A percentile compares a stretch with the other conserved stretches of the same genome.
These are phyloP conservation scores for Conus ventricosus DNA, from an alignment of 1,140 invertebrate species.

Conservation along the genomic window DNA sequence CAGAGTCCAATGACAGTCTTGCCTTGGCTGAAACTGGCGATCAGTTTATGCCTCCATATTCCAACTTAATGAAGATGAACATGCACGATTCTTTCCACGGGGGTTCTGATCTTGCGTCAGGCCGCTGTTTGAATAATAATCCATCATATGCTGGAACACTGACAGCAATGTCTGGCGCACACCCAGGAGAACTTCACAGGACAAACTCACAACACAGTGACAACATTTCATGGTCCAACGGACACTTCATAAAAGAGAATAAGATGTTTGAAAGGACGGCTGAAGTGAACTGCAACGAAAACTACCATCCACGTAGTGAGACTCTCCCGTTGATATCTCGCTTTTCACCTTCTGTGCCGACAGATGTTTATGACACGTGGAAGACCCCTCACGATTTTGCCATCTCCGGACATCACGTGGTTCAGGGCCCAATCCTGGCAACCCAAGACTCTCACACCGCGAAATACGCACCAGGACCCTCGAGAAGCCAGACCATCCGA, in stretches of 20 bases:
- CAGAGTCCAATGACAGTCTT: neutral
- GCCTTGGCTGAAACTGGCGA: neutral
- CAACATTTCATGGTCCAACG: neutral
- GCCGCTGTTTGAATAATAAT: neutral
- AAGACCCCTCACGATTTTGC: neutral
- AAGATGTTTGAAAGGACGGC: neutral
- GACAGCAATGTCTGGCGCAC: neutral
- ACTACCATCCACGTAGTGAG: neutral
- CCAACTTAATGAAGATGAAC: neutral
- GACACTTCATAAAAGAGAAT: neutral
- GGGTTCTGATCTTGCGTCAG: neutral
- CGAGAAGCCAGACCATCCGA: neutral
- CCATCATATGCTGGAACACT: neutral
- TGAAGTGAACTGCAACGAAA: neutral
- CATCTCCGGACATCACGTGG: neutral
- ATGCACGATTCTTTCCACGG: neutral
- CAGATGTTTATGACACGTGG: neutral
- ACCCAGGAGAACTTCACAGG: neutral
- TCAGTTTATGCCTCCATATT: neutral
- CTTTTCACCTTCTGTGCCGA: neutral
- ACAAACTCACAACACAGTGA: neutral
- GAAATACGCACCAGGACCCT: neutral
- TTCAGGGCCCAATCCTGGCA: neutral
- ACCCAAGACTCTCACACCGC: neutral
- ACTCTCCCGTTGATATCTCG: neutral